These are phyloP conservation scores for Eupithecia inturbata DNA, from an alignment of 2,888 invertebrate genomes.

Conservation along the genomic window DNA sequence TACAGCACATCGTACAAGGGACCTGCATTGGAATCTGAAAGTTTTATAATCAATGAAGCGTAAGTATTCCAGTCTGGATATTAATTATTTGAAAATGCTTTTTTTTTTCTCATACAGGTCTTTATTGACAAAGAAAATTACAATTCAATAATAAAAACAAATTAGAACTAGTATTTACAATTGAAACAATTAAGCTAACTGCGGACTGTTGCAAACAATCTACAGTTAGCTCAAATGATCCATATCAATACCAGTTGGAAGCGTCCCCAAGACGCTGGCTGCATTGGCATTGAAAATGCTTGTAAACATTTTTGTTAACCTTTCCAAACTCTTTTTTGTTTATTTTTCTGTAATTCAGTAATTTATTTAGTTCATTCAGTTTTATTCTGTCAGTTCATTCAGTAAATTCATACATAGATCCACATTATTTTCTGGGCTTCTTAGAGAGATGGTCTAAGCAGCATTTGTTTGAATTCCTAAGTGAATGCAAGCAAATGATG, in stretches of 20 bases:
- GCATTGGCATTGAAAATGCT: not conserved
- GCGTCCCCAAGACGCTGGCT: no score
- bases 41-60: conserved; percentile 83
- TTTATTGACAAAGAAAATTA: no score
- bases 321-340: not conserved
- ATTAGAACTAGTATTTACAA: no score
- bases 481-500: not conserved
- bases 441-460: not conserved
- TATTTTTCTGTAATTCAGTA: no score
- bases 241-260: no score
- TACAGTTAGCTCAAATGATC: no score
- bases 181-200: no score
- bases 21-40: conserved; percentile 73
- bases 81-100: not conserved
- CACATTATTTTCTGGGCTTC: not conserved
- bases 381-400: not conserved
- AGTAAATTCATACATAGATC: not conserved
- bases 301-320: not conserved
- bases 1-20: conserved; percentile 61
- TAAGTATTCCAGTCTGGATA: conserved; percentile 61
- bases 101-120: no score
- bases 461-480: not conserved
- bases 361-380: no score
- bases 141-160: no score
- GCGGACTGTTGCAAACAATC: no score